Percentiles rank a stretch among this genome's conserved stretches.
Conservation (phyloP, 2,797 vertebrate species). For the Dallia pectoralis region DNA sequence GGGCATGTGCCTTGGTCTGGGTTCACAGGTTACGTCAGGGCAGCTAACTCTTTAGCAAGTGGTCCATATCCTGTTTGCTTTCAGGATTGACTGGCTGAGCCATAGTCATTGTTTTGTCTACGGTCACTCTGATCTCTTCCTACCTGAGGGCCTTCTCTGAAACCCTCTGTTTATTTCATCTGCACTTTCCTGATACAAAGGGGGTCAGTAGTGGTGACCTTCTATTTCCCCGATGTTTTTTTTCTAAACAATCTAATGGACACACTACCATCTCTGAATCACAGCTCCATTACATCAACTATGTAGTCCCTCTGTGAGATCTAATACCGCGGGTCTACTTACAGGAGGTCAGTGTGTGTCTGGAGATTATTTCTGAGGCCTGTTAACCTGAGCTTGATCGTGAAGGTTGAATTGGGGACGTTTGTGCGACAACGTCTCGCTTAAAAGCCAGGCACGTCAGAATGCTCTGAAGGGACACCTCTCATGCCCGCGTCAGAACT, state of each 20-base stretch:
- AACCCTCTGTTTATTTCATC: conserved; percentile 36
- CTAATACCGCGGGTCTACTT: background rate
- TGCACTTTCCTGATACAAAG: conserved; percentile 22
- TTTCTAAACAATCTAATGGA: conserved; percentile 21
- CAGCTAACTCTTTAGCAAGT: background rate
- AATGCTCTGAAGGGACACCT: background rate
- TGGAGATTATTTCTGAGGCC: background rate
- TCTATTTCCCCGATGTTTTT: conserved; percentile 12
- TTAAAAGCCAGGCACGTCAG: background rate
- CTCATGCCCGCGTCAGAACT: background rate
- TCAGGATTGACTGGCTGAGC: conserved; percentile 1
- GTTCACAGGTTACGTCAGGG: conserved; percentile 28
- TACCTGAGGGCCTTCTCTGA: conserved; percentile 18
- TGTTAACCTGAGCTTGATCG: background rate
- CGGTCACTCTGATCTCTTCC: conserved; percentile 1
- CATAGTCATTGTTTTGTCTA: conserved; percentile 10
- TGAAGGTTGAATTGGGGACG: conserved; percentile 2
- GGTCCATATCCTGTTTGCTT: conserved; percentile 6
- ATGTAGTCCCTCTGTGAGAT: background rate
- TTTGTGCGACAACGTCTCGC: background rate
- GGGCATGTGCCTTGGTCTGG: conserved; percentile 20
- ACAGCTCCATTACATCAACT: background rate
- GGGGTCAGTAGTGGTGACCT: conserved; percentile 26
- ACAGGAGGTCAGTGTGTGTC: background rate
- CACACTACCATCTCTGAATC: background rate